A percentile compares a stretch with the other conserved stretches of the same genome.
Conservation (phyloP, 2,888 invertebrate genomes). For the Elaeidobius kamerunicus region DNA sequence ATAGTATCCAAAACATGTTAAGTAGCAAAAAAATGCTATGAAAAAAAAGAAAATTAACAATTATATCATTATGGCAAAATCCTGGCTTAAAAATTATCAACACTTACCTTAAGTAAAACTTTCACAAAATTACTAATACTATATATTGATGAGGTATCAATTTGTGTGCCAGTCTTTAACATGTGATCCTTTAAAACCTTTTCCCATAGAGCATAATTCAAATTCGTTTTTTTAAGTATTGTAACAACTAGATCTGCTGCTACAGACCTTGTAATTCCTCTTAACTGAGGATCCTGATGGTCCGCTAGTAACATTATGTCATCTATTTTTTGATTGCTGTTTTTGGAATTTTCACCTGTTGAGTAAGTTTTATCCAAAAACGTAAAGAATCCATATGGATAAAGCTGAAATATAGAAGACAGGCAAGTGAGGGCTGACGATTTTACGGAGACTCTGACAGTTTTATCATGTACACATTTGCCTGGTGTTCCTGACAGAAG, state of each 20-base stretch:
- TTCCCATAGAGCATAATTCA: constrained; percentile 56
- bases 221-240: constrained; percentile 56
- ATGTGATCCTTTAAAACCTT: constrained; percentile 35
- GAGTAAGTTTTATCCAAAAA: constrained; percentile 59
- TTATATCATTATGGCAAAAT: background rate
- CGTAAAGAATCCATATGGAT: constrained; percentile 69
- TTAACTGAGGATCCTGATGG: constrained; percentile 79
- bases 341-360: constrained; percentile 32
- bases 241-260: constrained; percentile 66
- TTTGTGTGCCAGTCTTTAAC: background rate
- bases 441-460: constrained; percentile 86
- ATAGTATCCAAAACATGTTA: too few species aligned
- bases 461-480: constrained; percentile 65
- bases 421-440: constrained; percentile 80
- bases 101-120: constrained; percentile 35
- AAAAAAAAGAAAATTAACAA: background rate
- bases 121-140: constrained; percentile 29
- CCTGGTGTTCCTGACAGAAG: constrained; percentile 62
- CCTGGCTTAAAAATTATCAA: background rate
- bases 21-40: too few species aligned
- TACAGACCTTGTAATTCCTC: constrained; percentile 67
- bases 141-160: constrained; percentile 8
- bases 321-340: constrained; percentile 57
- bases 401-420: constrained; percentile 68
- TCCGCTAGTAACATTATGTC: constrained; percentile 68